These are phyloP conservation scores for Acrobasis repandana DNA, from an alignment of 2,888 invertebrate species.

Conservation along the genomic window DNA sequence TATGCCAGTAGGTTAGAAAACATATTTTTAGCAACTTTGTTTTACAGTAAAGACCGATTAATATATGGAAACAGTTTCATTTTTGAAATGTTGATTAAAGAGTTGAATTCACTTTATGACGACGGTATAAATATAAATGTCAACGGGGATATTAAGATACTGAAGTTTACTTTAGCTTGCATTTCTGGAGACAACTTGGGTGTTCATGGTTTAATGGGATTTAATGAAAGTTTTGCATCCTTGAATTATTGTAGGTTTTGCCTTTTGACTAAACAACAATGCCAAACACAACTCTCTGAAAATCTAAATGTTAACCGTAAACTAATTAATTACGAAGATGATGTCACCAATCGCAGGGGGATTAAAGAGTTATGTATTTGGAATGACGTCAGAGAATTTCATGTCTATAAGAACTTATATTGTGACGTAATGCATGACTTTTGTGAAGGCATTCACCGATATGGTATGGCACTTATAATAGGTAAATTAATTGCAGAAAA, in stretches of 20 bases:
- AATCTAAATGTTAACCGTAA: no score
- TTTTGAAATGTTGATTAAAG: not conserved
- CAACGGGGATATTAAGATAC: not conserved
- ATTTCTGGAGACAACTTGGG: slow-evolving; percentile 1
- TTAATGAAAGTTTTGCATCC: not conserved
- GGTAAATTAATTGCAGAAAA: no score
- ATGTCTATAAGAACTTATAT: no score
- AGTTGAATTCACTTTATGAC: not conserved
- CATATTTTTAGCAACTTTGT: not conserved
- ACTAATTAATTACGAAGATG: no score
- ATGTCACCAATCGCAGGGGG: no score
- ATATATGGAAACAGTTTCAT: not conserved
- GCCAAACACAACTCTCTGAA: no score
- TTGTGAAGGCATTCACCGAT: slow-evolving; percentile 18
- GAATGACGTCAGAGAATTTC: no score
- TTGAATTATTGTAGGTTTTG: not conserved
- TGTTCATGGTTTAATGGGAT: not conserved
- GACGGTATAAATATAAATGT: not conserved
- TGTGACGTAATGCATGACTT: slow-evolving; percentile 20
- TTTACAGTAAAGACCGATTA: not conserved
- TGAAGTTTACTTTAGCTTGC: not conserved
- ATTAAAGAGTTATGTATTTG: no score
- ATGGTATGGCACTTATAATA: no score
- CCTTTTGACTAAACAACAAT: not conserved
- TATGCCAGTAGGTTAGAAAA: not conserved